Evolutionary conservation across 2,113 vertebrate genomes (phyloP).

Genomic region (Asarcornis scutulata): DNA sequence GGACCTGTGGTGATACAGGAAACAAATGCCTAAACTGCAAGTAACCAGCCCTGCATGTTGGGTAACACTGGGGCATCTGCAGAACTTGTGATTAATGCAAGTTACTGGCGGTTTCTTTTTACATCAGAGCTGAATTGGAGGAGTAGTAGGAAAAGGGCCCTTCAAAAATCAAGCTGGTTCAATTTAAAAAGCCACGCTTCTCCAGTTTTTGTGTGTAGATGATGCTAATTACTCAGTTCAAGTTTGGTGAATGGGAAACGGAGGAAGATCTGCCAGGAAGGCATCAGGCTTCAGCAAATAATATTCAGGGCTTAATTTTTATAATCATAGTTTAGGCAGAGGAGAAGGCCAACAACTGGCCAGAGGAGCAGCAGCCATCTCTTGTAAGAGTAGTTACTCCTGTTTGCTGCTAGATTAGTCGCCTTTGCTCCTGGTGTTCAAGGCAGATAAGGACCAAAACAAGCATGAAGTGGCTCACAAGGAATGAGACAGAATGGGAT

Average conservation of each 20-base stretch:
- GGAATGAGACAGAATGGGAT: background rate
- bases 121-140: background rate
- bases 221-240: background rate
- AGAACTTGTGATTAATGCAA: background rate
- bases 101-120: background rate
- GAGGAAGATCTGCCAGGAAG: background rate
- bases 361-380: background rate
- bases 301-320: background rate
- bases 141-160: background rate
- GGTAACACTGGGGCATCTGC: background rate
- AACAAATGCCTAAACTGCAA: background rate
- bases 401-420: background rate
- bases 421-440: background rate
- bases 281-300: background rate
- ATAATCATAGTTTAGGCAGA: background rate
- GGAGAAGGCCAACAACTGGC: background rate
- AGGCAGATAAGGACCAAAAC: background rate
- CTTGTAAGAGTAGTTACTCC: background rate
- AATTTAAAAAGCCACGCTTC: accelerated
- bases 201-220: background rate
- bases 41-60: background rate
- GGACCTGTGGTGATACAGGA: background rate
- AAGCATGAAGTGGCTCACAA: background rate
- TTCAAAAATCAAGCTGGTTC: background rate
- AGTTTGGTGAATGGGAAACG: background rate